A percentile compares a stretch with the other conserved stretches of the same genome.
Evolutionary conservation across 2,113 vertebrate genomes (phyloP).

Genomic region (Brachyhypopomus gauderio): DNA sequence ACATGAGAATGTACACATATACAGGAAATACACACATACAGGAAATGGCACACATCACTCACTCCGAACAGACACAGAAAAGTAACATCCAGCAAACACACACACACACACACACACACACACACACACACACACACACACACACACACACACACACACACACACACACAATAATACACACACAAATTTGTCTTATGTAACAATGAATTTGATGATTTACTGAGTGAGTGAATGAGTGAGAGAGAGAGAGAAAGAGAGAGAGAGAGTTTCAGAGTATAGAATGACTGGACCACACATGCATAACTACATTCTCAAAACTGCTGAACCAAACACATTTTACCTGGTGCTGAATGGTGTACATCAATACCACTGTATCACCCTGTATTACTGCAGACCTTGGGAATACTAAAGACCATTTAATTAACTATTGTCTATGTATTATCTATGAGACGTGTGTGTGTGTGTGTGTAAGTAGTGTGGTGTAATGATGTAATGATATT

Average conservation of each 20-base stretch:
- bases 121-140: conserved; percentile 15
- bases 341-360: conserved; percentile 1
- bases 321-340: conserved; percentile 18
- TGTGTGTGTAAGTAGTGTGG: conserved; percentile 11
- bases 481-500: neutral
- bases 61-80: no score
- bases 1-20: neutral
- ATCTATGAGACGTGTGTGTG: no score
- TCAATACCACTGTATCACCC: conserved; percentile 11
- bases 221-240: no score
- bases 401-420: neutral
- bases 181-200: conserved; percentile 9
- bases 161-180: no score
- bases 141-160: no score
- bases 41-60: neutral
- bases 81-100: conserved; percentile 3
- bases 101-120: conserved; percentile 13
- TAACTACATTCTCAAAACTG: neutral
- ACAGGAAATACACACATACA: no score
- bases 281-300: neutral
- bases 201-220: neutral
- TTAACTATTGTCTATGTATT: no score
- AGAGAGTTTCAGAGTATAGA: neutral
- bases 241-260: no score
- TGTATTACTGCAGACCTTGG: conserved; percentile 1